phyloP scores from a whole-genome alignment of 2,113 vertebrate genomes.

The Ophthalmolycus amberensis region DNA sequence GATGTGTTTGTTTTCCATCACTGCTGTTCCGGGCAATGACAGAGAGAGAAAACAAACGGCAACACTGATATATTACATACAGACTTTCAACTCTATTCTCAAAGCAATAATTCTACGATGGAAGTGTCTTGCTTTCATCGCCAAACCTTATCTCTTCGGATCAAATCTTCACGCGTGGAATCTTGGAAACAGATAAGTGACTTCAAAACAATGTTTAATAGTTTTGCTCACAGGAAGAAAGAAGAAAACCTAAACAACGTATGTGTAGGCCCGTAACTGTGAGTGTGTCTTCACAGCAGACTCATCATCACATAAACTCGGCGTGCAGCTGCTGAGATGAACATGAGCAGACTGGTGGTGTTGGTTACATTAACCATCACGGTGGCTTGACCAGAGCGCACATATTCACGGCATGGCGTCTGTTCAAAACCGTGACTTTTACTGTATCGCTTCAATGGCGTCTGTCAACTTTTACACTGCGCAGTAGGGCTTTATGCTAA shows the following conservation, averaged over 20 bases:
- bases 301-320: constrained; percentile 34
- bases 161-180: constrained; percentile 49
- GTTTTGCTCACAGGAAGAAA: constrained; percentile 34
- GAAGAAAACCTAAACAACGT: constrained; percentile 18
- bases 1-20: constrained; percentile 86
- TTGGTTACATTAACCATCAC: constrained; percentile 56
- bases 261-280: background rate
- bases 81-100: constrained; percentile 74
- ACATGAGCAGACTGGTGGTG: constrained; percentile 39
- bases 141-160: constrained; percentile 64
- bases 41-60: constrained; percentile 82
- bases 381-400: constrained; percentile 43
- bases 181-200: constrained; percentile 16
- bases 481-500: constrained; percentile 72
- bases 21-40: constrained; percentile 82
- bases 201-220: constrained; percentile 16
- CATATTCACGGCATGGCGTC: constrained; percentile 54
- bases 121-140: constrained; percentile 66
- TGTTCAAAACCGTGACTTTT: constrained; percentile 67
- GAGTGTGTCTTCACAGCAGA: constrained; percentile 39
- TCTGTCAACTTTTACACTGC: constrained; percentile 78
- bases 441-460: constrained; percentile 65
- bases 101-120: constrained; percentile 70
- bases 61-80: constrained; percentile 81
- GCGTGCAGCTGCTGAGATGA: constrained; percentile 34